phyloP scores from a whole-genome alignment of 2,113 vertebrate genomes.

The Suricata suricatta region DNA sequence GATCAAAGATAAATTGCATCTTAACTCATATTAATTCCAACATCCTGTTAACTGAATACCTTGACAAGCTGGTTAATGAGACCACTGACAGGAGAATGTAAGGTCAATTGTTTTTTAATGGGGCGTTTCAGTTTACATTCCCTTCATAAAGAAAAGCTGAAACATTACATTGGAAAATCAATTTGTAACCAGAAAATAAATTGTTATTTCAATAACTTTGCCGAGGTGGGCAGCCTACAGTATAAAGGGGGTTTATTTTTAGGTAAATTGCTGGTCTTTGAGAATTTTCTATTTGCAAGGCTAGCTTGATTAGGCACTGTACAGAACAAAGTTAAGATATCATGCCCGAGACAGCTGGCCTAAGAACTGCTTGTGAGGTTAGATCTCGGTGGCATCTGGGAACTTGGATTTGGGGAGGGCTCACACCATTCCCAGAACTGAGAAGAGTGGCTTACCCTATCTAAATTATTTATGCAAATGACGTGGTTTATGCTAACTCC shows the following conservation, averaged over 20 bases:
- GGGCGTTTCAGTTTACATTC: conserved; percentile 39
- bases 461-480: not conserved
- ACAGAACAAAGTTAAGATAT: not conserved
- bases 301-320: not conserved
- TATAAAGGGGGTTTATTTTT: conserved; percentile 8
- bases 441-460: not conserved
- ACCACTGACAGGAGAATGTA: not conserved
- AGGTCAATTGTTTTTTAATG: conserved; percentile 42
- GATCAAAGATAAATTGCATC: conserved; percentile 6
- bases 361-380: not conserved
- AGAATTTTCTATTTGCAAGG: not conserved
- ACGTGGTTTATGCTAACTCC: conserved; percentile 1
- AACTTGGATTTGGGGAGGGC: not conserved
- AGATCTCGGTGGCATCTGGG: not conserved
- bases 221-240: not conserved
- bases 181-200: conserved; percentile 24
- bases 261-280: conserved; percentile 5
- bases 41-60: conserved; percentile 34
- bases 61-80: conserved; percentile 36
- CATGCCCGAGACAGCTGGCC: not conserved
- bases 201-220: not conserved
- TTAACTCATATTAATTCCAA: conserved; percentile 41
- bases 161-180: conserved; percentile 14
- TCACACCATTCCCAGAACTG: not conserved
- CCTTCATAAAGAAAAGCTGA: conserved; percentile 33